Evolutionary conservation across 2,888 invertebrate genomes (phyloP).

Genomic region (Corythucha ciliata): DNA sequence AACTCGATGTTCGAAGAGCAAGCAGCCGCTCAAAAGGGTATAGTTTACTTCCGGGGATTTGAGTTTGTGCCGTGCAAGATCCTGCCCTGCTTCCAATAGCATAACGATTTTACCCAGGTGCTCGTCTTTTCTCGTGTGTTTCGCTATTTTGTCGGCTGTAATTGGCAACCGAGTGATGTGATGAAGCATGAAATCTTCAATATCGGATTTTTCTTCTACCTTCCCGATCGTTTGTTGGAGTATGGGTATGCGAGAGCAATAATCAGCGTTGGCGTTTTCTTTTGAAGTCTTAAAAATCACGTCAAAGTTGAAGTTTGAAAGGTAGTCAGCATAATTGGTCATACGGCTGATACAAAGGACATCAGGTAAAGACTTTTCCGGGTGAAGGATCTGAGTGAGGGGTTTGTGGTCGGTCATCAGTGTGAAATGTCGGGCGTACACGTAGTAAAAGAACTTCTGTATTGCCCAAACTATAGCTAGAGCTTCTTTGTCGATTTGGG

Average conservation of each 20-base stretch:
- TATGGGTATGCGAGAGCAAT: neutral
- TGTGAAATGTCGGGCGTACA: constrained; percentile 40
- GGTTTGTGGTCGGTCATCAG: constrained; percentile 41
- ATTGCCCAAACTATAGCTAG: constrained; percentile 32
- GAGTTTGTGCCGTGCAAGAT: neutral
- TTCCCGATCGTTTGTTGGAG: too few species aligned
- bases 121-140: constrained; percentile 9
- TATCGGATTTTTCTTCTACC: neutral
- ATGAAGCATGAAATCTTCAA: constrained; percentile 13
- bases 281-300: constrained; percentile 13
- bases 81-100: constrained; percentile 1
- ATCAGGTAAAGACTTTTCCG: constrained; percentile 6
- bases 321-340: constrained; percentile 15
- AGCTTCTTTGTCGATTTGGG: constrained; percentile 37
- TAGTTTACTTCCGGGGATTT: constrained; percentile 10
- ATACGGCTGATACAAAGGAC: constrained; percentile 5
- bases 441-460: constrained; percentile 40
- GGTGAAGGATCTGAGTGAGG: constrained; percentile 31
- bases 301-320: constrained; percentile 12
- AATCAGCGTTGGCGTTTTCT: constrained; percentile 15
- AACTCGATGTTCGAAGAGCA: constrained; percentile 9
- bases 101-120: constrained; percentile 4
- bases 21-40: neutral
- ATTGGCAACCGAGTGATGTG: constrained; percentile 15
- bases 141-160: constrained; percentile 15